Conservation (phyloP, 2,888 invertebrate species). For the Sympetrum striolatum region DNA sequence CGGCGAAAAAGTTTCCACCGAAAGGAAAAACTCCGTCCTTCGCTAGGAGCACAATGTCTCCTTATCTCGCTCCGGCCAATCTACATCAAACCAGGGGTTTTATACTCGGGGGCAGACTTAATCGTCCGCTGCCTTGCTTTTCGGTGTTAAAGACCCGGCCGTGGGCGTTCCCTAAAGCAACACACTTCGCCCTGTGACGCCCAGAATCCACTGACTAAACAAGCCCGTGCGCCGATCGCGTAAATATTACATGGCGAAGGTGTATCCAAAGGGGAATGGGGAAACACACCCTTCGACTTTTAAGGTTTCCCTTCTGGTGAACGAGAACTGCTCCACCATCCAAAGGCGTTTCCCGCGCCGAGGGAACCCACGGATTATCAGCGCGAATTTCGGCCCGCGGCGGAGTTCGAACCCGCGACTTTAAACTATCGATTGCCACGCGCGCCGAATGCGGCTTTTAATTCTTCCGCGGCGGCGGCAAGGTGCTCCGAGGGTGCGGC, state of each 20-base stretch:
- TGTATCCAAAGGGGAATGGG: neutral
- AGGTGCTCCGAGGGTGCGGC: neutral
- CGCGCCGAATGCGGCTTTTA: neutral
- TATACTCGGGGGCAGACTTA: neutral
- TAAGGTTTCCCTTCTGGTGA: neutral
- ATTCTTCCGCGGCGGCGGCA: neutral
- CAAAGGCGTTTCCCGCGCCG: neutral
- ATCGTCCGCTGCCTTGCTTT: neutral
- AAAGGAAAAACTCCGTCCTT: neutral
- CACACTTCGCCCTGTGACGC: neutral
- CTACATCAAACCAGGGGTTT: neutral
- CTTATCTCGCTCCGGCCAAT: neutral
- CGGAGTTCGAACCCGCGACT: slow-evolving; percentile 36
- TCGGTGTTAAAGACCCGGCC: neutral
- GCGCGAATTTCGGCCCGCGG: neutral
- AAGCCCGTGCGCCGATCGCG: neutral
- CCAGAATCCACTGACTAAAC: slow-evolving; percentile 17
- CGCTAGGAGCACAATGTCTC: neutral
- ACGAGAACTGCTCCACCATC: neutral
- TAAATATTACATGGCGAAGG: slow-evolving; percentile 27
- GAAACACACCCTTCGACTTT: neutral
- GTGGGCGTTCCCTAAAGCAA: neutral
- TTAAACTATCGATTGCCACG: slow-evolving; percentile 26
- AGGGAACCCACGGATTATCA: neutral
- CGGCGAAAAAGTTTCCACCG: too few relatives aligned